Evolutionary conservation across 2,113 vertebrate species (phyloP), one percentile per base, ranked within the genome.

Genomic region (Ptilorrhoa leucosticta): DNA sequence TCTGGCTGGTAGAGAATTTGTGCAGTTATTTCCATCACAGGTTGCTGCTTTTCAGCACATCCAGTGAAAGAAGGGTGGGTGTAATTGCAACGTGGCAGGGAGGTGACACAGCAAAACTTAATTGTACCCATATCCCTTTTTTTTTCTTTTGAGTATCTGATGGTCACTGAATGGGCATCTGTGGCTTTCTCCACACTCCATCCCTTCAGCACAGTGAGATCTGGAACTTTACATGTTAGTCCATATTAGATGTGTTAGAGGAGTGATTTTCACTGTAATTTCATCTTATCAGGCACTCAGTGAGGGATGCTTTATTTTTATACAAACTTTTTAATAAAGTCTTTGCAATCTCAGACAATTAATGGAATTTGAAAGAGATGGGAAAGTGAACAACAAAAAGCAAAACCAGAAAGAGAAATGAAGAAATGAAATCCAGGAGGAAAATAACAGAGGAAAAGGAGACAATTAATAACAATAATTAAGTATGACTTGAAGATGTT

Each of bases 41-140:
- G 13, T 1, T 5, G 1, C 37, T 91, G 47, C 31, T 71, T 7
- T 24, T 84, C 40, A 65, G 37, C 51, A 57, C 6, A 31, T 39
- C 26, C 33, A 15, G 5, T 39, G 31, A 44, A 73, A 81, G 39
- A 71, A 68, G 18, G 33, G 2, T 84, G 24, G 16, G 9, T 71
- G 4, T 75, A 44, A 83, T 65, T 0, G 2, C 3, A 3, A 45
- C 3, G 3, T 13, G 23, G 30, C 14, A 8, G 11, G 13, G 54
- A 56, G 16, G 17, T 65, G 70, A 71, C 26, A 33, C 19, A 31
- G 42, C 2, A 58, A 70, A 91, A 73, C 80, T 65, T 35, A 15
- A 10, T 35, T 51, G 27, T 30, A 73, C 21, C 3, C 16, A 16
- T 48, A 5, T 83, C 9, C 69, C 3, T 15, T 7, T 28, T 39